phyloP scores from a whole-genome alignment of 2,888 invertebrate genomes.

The Andrena camellia region DNA sequence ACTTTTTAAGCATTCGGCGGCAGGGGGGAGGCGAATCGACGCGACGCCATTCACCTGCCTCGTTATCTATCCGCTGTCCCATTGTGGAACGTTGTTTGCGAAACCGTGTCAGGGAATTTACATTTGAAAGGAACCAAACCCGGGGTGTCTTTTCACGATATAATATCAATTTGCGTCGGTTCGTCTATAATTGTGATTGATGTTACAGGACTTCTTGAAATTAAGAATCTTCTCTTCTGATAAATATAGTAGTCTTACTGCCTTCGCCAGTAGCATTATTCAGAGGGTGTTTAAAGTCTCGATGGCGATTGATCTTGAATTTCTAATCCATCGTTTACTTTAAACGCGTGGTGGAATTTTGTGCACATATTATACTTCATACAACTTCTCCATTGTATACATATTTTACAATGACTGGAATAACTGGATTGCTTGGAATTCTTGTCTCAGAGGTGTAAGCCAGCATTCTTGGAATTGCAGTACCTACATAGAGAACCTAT shows the following conservation, averaged over 20 bases:
- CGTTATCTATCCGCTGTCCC: slow-evolving; percentile 21
- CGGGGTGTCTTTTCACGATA: background rate
- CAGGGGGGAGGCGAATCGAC: slow-evolving; percentile 33
- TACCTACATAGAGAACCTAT: background rate
- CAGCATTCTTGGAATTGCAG: background rate
- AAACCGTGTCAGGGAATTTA: slow-evolving; percentile 17
- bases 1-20: slow-evolving; percentile 72
- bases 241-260: too few species aligned
- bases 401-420: background rate
- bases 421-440: slow-evolving; percentile 19
- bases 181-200: background rate
- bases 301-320: too few species aligned
- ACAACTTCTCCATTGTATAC: background rate
- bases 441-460: background rate
- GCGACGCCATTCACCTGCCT: background rate
- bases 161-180: background rate
- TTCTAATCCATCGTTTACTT: too few species aligned
- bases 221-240: background rate
- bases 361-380: background rate
- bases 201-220: background rate
- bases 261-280: too few species aligned
- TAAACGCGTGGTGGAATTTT: background rate
- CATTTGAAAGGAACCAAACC: background rate
- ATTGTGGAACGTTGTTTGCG: slow-evolving; percentile 23
- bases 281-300: too few species aligned